Base-by-base conservation (phyloP, 2,888 invertebrate species). In the Lucinisca nassula region DNA sequence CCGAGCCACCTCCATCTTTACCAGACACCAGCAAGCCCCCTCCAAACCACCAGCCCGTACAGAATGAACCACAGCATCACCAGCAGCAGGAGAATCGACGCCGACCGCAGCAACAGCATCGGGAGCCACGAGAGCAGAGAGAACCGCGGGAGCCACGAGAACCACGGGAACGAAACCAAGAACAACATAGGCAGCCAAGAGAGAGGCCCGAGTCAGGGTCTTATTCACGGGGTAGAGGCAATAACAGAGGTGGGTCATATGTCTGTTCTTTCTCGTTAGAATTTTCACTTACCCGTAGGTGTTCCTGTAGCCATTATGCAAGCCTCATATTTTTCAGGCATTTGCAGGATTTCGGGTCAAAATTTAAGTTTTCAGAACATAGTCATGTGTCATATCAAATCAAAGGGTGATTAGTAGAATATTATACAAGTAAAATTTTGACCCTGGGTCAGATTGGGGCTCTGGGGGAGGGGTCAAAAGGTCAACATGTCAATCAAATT, bases 201-300 rank as follows among this genome's bases (percentile, higher is more conserved):
- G 79, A 79, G 21, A n/a, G 58, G 10, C 55, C 58, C 10, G 70
- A 49, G 0, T 37, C 72, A 27, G 35, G 73, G 24, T 55, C 58
- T 21, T 67, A 75, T 27, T 78, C 78, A 88, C 74, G 82, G 89
- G 94, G 93, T 45, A 88, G 94, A 85, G 92, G 92, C 87, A 91
- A 87, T 89, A 92, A 92, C 61, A 86, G 87, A 84, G 90, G 90
- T 90, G 78, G n/a, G n/a, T n/a, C n/a, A n/a, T n/a, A n/a, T n/a
- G n/a, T n/a, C n/a, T n/a, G n/a, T n/a, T n/a, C n/a, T n/a, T n/a
- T n/a, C n/a, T n/a, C n/a, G n/a, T n/a, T n/a, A n/a, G n/a, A n/a
- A n/a, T n/a, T n/a, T n/a, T n/a, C n/a, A n/a, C n/a, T n/a, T n/a
- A n/a, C n/a, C n/a, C n/a, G n/a, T n/a, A n/a, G n/a, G n/a, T n/a